These are phyloP conservation scores for Zosterops borbonicus DNA, from an alignment of 2,113 vertebrate species.

Conservation along the genomic window DNA sequence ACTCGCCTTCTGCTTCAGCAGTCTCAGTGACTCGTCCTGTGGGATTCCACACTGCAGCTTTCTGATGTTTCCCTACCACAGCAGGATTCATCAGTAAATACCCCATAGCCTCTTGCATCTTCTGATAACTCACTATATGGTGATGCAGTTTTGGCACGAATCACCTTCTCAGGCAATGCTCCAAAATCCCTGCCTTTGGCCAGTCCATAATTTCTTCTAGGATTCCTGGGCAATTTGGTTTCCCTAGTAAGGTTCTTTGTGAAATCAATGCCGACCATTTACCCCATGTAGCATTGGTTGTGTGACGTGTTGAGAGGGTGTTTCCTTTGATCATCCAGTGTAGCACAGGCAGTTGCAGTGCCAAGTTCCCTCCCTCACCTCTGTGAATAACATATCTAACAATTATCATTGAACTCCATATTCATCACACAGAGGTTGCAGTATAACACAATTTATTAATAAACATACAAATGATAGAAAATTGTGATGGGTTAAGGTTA, in stretches of 20 bases:
- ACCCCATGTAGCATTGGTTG: too few relatives aligned
- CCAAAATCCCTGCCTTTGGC: not conserved
- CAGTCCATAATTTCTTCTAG: not conserved
- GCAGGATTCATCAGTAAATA: not conserved
- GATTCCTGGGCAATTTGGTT: not conserved
- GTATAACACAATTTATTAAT: not conserved
- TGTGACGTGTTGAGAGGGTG: not conserved
- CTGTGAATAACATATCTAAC: not conserved
- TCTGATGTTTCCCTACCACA: accelerated
- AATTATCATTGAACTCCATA: not conserved
- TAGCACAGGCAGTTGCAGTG: not conserved
- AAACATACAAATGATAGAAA: not conserved
- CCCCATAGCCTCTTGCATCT: not conserved
- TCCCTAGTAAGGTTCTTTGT: not conserved
- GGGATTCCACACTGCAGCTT: not conserved
- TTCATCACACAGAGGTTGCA: not conserved
- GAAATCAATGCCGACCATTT: not conserved
- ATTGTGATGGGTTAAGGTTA: not conserved
- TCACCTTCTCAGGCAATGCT: not conserved
- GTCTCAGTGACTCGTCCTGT: not conserved
- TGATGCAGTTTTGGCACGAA: too few relatives aligned
- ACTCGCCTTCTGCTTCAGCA: not conserved
- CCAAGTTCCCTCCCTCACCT: not conserved
- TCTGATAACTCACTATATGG: not conserved
- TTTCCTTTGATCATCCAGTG: not conserved